Percentiles rank a stretch among this genome's conserved stretches.
Conservation (phyloP, 2,113 vertebrate genomes). For the Trichomycterus rosablanca region DNA sequence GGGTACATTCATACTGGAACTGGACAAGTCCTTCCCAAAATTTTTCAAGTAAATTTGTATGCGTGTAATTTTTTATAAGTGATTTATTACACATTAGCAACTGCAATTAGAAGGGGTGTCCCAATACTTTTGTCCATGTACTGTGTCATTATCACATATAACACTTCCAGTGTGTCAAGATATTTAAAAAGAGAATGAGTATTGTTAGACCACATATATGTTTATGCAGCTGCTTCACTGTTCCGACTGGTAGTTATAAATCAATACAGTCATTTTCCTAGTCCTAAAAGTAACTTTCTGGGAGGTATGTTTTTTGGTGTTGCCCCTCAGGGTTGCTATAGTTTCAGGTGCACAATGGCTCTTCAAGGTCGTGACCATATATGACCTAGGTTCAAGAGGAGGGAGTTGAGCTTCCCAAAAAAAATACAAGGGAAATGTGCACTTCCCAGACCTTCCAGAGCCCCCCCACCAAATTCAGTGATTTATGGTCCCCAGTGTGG, state of each 20-base stretch:
- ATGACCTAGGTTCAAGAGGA: conserved; percentile 59
- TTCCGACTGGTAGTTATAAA: conserved; percentile 13
- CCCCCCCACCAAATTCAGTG: conserved; percentile 55
- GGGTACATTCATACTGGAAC: too few species aligned
- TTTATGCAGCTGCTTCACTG: conserved; percentile 22
- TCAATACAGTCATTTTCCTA: conserved; percentile 18
- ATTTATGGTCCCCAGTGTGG: conserved; percentile 64
- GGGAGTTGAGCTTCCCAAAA: conserved; percentile 63
- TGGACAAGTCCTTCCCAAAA: too few species aligned
- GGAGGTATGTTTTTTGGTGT: conserved; percentile 24
- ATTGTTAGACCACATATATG: too few species aligned
- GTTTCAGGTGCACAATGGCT: conserved; percentile 61
- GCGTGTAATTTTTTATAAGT: too few species aligned
- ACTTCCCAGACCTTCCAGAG: conserved; percentile 73
- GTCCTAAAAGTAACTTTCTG: too few species aligned
- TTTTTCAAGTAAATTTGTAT: too few species aligned
- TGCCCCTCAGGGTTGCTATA: conserved; percentile 47
- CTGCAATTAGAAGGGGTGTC: too few species aligned
- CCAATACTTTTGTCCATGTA: too few species aligned
- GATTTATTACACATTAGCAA: too few species aligned
- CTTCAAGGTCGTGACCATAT: conserved; percentile 62
- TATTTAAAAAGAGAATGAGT: too few species aligned
- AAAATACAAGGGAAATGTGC: conserved; percentile 72
- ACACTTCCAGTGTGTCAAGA: too few species aligned
- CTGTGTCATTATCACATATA: too few species aligned